A percentile compares a stretch with the other conserved stretches of the same genome.
These are phyloP conservation scores for Tichodroma muraria DNA, from an alignment of 2,113 vertebrate species.

Conservation along the genomic window DNA sequence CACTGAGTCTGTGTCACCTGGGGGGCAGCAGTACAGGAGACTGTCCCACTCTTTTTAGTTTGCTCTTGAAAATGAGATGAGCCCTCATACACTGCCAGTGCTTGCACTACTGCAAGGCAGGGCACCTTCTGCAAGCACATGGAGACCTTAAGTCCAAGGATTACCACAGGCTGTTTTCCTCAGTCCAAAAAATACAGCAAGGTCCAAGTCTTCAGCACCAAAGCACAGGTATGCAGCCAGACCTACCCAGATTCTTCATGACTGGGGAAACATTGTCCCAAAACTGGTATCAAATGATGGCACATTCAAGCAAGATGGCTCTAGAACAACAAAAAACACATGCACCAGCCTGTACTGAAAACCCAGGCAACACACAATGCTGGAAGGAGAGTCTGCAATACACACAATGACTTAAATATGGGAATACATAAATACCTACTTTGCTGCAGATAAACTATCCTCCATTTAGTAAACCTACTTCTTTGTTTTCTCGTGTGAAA, in stretches of 20 bases:
- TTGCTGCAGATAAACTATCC: background rate
- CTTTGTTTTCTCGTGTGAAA: background rate
- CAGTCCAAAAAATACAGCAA: background rate
- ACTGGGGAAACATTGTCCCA: background rate
- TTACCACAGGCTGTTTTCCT: background rate
- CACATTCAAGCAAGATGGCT: background rate
- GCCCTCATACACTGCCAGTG: background rate
- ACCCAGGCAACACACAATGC: fast-evolving
- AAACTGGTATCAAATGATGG: background rate
- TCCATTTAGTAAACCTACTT: background rate
- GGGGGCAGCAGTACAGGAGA: background rate
- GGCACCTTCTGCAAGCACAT: background rate
- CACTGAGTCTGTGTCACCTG: background rate
- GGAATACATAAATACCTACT: background rate
- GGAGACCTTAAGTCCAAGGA: background rate
- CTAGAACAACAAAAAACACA: background rate
- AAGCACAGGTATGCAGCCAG: background rate
- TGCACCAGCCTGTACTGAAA: fast-evolving
- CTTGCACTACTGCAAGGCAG: background rate
- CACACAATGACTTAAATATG: background rate
- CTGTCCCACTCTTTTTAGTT: fast-evolving
- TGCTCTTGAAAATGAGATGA: background rate
- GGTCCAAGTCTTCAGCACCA: background rate
- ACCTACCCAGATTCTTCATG: background rate
- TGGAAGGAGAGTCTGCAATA: background rate